Evolutionary conservation across 1,140 invertebrate species (phyloP).

Genomic region (Microplitis mediator): DNA sequence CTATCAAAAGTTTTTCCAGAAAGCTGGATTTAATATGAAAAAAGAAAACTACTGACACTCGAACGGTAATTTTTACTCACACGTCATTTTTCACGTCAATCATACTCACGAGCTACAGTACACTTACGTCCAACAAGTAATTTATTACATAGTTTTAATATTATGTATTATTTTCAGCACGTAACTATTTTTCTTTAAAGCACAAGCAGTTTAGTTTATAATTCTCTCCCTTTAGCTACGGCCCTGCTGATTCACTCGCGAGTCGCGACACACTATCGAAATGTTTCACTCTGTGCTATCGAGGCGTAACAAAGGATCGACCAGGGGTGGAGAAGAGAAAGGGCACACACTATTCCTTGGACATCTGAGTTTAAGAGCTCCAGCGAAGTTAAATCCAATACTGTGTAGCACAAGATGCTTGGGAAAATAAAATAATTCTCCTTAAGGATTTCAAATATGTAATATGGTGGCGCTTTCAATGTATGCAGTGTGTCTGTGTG

Average conservation of each 20-base stretch:
- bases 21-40: no score
- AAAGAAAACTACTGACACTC: slow-evolving; percentile 39
- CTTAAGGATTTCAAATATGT: not conserved
- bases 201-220: not conserved
- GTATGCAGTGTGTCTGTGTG: no score
- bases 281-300: slow-evolving; percentile 7
- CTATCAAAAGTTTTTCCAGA: slow-evolving; percentile 32
- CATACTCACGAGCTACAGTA: no score
- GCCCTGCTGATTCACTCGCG: slow-evolving; percentile 6
- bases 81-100: slow-evolving; percentile 9
- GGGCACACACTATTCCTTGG: not conserved
- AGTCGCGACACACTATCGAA: not conserved
- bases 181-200: not conserved
- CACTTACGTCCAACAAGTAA: no score
- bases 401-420: not conserved
- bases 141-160: not conserved
- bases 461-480: no score
- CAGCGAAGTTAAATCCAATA: not conserved
- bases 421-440: not conserved
- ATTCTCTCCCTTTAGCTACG: slow-evolving; percentile 12
- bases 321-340: not conserved
- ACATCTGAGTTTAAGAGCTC: not conserved
- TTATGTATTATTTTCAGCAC: not conserved
- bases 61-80: slow-evolving; percentile 23
- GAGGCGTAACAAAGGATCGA: slow-evolving; percentile 20